Conservation (phyloP, 2,888 invertebrate genomes). For the Nymphalis urticae region DNA sequence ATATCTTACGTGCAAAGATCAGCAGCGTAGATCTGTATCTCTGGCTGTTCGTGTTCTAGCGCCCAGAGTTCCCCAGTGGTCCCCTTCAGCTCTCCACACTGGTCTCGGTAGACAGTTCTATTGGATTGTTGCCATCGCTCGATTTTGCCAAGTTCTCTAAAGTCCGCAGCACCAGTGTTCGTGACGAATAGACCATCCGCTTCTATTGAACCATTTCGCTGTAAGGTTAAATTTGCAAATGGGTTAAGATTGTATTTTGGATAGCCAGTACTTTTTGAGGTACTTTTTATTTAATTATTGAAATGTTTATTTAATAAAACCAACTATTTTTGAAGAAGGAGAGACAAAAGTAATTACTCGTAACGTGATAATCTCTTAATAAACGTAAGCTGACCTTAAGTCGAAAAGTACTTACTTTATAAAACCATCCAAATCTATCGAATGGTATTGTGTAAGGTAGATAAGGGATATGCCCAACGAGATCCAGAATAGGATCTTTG, state of each 20-base stretch:
- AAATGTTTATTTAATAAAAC: too few species aligned
- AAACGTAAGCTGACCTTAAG: too few species aligned
- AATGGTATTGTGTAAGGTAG: constrained; percentile 83
- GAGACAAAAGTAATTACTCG: too few species aligned
- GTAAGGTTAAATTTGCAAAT: constrained; percentile 45
- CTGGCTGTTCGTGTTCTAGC: constrained; percentile 80
- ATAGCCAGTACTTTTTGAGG: too few species aligned
- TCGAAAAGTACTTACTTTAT: constrained; percentile 77
- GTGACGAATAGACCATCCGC: constrained; percentile 90
- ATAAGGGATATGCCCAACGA: constrained; percentile 81
- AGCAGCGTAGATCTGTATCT: constrained; percentile 85
- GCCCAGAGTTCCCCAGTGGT: constrained; percentile 92
- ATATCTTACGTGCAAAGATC: constrained; percentile 89
- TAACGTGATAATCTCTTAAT: too few species aligned
- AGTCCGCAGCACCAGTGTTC: constrained; percentile 85
- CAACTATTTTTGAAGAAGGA: too few species aligned
- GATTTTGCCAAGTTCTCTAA: constrained; percentile 84
- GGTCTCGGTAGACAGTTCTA: constrained; percentile 79
- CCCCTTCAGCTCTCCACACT: constrained; percentile 86
- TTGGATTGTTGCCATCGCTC: constrained; percentile 85
- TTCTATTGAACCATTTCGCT: constrained; percentile 87
- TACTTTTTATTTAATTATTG: too few species aligned
- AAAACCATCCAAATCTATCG: constrained; percentile 92
- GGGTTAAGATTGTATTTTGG: too few species aligned
- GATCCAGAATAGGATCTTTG: constrained; percentile 84